Conservation (phyloP, 2,113 vertebrate genomes). For the Oriolus oriolus region DNA sequence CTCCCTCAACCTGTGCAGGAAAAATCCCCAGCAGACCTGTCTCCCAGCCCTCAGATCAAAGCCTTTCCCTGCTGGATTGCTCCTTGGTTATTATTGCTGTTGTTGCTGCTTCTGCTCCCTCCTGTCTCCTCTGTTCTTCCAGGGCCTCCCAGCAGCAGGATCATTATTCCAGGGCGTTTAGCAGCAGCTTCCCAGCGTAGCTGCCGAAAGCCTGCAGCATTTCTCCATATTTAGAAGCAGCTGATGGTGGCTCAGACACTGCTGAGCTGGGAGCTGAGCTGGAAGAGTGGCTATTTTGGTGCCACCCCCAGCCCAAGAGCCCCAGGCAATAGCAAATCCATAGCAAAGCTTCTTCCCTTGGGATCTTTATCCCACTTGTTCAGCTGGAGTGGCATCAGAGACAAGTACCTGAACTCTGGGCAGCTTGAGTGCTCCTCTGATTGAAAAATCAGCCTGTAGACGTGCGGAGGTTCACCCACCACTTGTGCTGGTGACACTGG, state of each 20-base stretch:
- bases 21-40: background rate
- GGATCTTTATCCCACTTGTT: constrained; percentile 42
- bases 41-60: background rate
- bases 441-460: constrained; percentile 31
- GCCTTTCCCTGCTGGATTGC: background rate
- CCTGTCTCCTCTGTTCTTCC: background rate
- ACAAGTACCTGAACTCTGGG: constrained; percentile 45
- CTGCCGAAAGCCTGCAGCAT: background rate
- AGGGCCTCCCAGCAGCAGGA: background rate
- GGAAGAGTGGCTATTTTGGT: background rate
- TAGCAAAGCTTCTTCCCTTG: background rate
- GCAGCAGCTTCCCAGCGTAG: background rate
- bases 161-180: background rate
- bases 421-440: constrained; percentile 25
- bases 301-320: background rate
- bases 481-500: background rate
- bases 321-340: background rate
- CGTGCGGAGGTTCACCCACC: background rate
- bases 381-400: background rate
- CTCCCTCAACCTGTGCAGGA: background rate
- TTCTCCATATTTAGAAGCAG: constrained; percentile 6
- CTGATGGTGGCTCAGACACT: constrained; percentile 3
- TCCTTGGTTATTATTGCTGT: background rate
- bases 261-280: background rate
- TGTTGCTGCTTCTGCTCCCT: background rate